phyloP scores from a whole-genome alignment of 2,797 vertebrate genomes.

The Rachycentron canadum region DNA sequence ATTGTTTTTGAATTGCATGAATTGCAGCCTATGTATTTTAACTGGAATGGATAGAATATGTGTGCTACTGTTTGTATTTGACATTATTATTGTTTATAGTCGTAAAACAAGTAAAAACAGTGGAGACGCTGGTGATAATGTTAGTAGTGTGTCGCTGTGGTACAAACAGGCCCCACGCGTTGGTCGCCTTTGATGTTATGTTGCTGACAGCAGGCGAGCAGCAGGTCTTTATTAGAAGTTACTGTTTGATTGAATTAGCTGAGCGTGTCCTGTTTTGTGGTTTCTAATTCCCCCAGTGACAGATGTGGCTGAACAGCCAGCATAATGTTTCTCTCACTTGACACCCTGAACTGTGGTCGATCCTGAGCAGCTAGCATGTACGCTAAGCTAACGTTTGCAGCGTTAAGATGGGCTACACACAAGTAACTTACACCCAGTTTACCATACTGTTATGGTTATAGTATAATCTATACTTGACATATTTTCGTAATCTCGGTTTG shows the following conservation, averaged over 20 bases:
- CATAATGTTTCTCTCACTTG: not conserved
- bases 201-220: conserved; percentile 62
- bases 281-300: not conserved
- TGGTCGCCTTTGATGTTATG: conserved; percentile 64
- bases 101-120: fast-evolving
- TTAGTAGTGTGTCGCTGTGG: conserved; percentile 45
- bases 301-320: not conserved
- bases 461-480: conserved; percentile 9
- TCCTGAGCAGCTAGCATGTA: conserved; percentile 19
- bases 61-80: not conserved
- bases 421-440: not conserved
- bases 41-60: fast-evolving
- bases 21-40: not conserved
- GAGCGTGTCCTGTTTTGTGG: not conserved
- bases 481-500: not conserved
- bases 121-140: not conserved
- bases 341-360: conserved; percentile 10
- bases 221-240: not conserved
- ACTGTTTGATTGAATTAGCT: not conserved
- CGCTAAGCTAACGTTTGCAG: conserved; percentile 41
- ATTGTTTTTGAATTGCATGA: not conserved
- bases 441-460: not conserved
- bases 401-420: conserved; percentile 13
- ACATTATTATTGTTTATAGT: not conserved
- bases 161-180: conserved; percentile 74